phyloP scores from a whole-genome alignment of 2,113 vertebrate species.

The Rhineura floridana region DNA sequence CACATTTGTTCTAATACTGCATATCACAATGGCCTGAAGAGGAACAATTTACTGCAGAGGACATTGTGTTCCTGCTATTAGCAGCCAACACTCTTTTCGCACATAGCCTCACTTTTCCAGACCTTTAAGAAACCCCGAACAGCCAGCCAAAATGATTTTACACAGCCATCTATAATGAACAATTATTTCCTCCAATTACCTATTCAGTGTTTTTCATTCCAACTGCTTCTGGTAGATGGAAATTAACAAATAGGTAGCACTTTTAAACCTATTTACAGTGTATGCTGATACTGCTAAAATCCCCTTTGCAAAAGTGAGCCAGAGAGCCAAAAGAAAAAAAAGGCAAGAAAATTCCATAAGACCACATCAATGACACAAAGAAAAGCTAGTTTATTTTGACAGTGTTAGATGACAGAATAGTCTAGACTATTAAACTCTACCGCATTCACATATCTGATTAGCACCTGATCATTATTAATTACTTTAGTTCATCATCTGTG shows the following conservation, averaged over 20 bases:
- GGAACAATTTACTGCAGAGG: slow-evolving; percentile 2
- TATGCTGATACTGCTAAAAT: slow-evolving; percentile 10
- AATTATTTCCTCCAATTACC: background rate
- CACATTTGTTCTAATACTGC: slow-evolving; percentile 16
- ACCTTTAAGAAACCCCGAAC: background rate
- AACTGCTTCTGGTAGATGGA: background rate
- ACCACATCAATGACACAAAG: background rate
- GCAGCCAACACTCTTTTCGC: background rate
- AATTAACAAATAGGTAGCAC: background rate
- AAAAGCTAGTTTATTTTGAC: background rate
- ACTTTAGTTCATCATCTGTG: background rate
- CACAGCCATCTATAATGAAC: background rate
- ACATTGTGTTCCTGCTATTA: slow-evolving; percentile 10
- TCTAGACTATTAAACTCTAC: background rate
- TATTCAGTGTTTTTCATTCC: slow-evolving; percentile 1
- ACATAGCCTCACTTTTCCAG: background rate
- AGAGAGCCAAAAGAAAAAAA: background rate
- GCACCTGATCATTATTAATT: background rate
- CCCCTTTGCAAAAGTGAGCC: background rate
- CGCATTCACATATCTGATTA: background rate
- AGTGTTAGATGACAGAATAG: background rate
- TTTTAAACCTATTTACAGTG: slow-evolving; percentile 29
- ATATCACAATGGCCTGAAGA: background rate
- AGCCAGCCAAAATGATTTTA: slow-evolving; percentile 12
- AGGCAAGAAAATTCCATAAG: rapidly evolving